These are phyloP conservation scores for Eclectus roratus DNA, from an alignment of 2,113 vertebrate species.

Conservation along the genomic window DNA sequence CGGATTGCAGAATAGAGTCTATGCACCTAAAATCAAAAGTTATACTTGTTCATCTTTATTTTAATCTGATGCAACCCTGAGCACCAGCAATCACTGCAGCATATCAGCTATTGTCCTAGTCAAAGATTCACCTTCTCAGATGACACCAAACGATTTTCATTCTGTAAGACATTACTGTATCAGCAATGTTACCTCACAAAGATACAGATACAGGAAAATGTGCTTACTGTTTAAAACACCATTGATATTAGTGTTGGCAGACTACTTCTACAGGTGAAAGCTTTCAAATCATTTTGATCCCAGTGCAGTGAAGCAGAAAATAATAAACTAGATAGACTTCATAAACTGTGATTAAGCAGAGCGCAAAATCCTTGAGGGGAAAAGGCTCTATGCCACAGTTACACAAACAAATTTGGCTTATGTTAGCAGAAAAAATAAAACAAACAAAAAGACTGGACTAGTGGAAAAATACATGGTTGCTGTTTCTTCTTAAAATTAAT, in stretches of 20 bases:
- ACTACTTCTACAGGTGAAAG: background rate
- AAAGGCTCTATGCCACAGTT: background rate
- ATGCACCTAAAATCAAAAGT: background rate
- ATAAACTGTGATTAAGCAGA: background rate
- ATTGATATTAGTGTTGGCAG: background rate
- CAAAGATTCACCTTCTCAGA: background rate
- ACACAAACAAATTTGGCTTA: background rate
- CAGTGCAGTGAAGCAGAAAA: background rate
- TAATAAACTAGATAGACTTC: background rate
- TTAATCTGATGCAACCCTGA: background rate
- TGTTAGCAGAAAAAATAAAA: background rate
- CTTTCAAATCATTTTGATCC: conserved; percentile 3
- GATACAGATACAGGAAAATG: background rate
- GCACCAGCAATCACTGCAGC: background rate
- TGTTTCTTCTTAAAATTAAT: background rate
- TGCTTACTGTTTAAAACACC: background rate
- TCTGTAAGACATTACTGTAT: background rate
- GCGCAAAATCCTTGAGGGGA: background rate
- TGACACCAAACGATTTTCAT: background rate
- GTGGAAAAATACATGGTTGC: background rate
- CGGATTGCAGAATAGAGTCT: background rate
- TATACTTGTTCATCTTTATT: background rate
- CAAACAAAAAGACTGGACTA: background rate
- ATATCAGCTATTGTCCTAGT: background rate
- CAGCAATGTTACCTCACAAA: background rate